These are phyloP conservation scores for Theonella swinhoei DNA, from an alignment of 37 sponge, comb jelly and placozoan genomes.

Conservation along the genomic window DNA sequence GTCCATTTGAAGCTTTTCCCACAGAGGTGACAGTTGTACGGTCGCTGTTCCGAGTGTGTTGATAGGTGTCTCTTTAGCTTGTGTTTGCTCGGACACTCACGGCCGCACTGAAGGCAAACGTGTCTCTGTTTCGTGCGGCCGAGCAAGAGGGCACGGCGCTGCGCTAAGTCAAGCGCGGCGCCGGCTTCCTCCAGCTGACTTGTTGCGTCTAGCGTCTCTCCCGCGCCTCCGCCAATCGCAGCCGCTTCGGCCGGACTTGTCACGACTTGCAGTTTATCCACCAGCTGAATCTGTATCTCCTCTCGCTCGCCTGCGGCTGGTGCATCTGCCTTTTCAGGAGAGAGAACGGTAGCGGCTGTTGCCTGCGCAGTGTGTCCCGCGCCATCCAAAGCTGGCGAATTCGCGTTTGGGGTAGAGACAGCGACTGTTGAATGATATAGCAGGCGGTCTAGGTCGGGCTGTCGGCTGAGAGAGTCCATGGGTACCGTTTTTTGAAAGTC, in stretches of 20 bases:
- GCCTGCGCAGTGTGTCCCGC: not conserved
- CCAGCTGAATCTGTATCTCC: not conserved
- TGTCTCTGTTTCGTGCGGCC: conserved; percentile 36
- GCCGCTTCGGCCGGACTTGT: not conserved
- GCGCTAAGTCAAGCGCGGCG: conserved; percentile 41
- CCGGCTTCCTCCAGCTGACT: conserved; percentile 22
- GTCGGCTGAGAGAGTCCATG: conserved; percentile 1
- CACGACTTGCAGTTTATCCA: not conserved
- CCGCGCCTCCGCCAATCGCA: not conserved
- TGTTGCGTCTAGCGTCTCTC: conserved; percentile 5
- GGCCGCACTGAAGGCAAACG: conserved; percentile 58
- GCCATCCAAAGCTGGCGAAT: not conserved
- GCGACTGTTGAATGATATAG: not conserved
- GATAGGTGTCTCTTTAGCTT: conserved; percentile 66
- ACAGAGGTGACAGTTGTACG: conserved; percentile 60
- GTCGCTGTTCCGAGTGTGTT: conserved; percentile 71
- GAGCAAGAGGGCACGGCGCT: conserved; percentile 14
- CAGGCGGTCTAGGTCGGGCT: conserved; percentile 7
- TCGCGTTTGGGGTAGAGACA: not conserved
- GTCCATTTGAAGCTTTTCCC: conserved; percentile 72
- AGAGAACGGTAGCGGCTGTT: not conserved
- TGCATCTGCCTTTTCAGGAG: not conserved
- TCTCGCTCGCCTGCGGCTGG: not conserved
- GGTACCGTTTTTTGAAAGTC: not conserved
- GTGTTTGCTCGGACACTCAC: conserved; percentile 71